A percentile compares a stretch with the other conserved stretches of the same genome.
phyloP scores from a whole-genome alignment of 2,797 vertebrate genomes.

The Anabacerthia variegaticeps region DNA sequence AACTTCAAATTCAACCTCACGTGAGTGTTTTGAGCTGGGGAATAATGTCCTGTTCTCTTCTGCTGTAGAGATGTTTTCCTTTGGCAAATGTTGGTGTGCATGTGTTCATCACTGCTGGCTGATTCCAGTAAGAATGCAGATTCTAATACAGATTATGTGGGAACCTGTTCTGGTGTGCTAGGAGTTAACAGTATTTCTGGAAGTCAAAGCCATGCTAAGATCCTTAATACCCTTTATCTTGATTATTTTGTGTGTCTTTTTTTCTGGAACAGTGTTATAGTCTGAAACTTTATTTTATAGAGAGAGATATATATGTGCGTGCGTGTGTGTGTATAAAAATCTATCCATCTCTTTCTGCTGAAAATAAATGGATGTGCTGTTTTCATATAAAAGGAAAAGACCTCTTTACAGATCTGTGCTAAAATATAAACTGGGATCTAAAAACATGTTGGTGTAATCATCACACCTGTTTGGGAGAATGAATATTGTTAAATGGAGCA shows the following conservation, averaged over 20 bases:
- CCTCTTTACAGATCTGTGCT: background rate
- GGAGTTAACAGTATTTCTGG: background rate
- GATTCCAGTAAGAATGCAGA: background rate
- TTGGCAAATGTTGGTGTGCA: fast-evolving
- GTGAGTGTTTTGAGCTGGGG: constrained; percentile 74
- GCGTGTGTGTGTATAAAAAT: background rate
- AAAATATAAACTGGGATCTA: background rate
- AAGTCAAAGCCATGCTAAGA: background rate
- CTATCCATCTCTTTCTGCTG: background rate
- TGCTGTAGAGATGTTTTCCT: background rate
- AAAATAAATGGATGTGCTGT: background rate
- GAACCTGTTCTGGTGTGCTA: background rate
- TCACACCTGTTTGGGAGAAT: background rate
- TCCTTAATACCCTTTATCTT: background rate
- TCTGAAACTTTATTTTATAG: background rate
- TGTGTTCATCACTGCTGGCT: background rate
- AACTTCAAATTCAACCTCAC: constrained; percentile 99
- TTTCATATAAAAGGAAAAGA: background rate
- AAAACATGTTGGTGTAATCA: background rate
- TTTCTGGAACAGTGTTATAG: background rate
- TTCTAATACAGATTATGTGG: background rate
- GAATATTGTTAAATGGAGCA: background rate
- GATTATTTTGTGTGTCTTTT: background rate
- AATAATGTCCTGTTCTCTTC: background rate
- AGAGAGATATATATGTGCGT: background rate